A percentile compares a stretch with the other conserved stretches of the same genome.
phyloP scores from a whole-genome alignment of 2,113 vertebrate species.

The Rhadina sibilatrix region DNA sequence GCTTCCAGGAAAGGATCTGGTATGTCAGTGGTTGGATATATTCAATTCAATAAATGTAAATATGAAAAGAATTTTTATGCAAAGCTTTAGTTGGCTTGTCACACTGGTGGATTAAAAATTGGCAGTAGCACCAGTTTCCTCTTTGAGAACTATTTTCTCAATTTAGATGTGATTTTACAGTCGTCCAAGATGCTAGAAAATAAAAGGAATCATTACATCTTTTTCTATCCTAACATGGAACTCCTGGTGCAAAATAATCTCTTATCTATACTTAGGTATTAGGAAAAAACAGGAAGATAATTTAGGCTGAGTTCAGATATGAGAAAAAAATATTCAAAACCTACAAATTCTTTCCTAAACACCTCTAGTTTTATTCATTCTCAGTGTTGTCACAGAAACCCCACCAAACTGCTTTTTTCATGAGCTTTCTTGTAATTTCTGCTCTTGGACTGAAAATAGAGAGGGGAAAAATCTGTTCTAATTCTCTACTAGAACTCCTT shows the following conservation, averaged over 20 bases:
- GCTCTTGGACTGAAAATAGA: not conserved
- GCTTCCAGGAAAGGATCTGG: not conserved
- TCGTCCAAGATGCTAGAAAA: not conserved
- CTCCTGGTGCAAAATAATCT: not conserved
- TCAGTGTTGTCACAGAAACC: not conserved
- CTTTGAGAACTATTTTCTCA: conserved; percentile 36
- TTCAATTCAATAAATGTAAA: conserved; percentile 25
- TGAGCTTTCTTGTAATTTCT: not conserved
- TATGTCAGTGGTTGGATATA: not conserved
- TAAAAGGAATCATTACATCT: not conserved
- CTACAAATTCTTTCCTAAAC: not conserved
- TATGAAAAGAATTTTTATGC: conserved; percentile 49
- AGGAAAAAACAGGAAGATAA: not conserved
- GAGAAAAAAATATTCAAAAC: not conserved
- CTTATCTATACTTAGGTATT: not conserved
- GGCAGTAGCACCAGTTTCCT: conserved; percentile 14
- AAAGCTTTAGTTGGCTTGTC: conserved; percentile 43
- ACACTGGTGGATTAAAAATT: conserved; percentile 6
- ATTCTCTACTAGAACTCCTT: not conserved
- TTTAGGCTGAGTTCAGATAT: not conserved
- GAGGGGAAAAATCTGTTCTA: not conserved
- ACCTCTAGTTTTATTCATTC: not conserved
- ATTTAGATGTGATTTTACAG: conserved; percentile 12
- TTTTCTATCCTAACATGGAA: not conserved
- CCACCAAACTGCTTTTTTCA: not conserved